phyloP scores from a whole-genome alignment of 2,888 invertebrate genomes.

The Candidula unifasciata region DNA sequence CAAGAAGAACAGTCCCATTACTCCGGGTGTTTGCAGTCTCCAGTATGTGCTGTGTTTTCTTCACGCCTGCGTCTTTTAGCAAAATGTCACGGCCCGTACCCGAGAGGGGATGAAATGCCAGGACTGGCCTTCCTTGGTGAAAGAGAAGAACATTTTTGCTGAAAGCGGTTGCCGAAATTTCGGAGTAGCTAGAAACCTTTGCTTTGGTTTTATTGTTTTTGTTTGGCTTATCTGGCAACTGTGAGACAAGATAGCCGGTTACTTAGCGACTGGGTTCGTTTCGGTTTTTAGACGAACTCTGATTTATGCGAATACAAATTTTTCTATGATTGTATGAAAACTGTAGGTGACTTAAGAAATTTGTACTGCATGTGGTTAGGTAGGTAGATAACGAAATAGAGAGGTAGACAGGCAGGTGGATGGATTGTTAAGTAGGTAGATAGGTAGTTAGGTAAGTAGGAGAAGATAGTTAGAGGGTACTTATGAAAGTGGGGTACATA shows the following conservation, averaged over 20 bases:
- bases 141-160: constrained; percentile 42
- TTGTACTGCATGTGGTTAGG: not conserved
- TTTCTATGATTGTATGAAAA: no score
- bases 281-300: no score
- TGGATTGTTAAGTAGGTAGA: not conserved
- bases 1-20: constrained; percentile 36
- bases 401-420: not conserved
- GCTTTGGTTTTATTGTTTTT: constrained; percentile 18
- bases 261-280: not conserved
- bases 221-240: constrained; percentile 13
- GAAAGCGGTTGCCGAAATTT: constrained; percentile 29
- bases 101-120: constrained; percentile 44
- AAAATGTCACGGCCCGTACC: constrained; percentile 44
- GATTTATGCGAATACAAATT: no score
- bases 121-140: constrained; percentile 35
- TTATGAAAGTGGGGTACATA: not conserved
- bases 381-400: not conserved
- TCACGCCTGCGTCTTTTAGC: constrained; percentile 43
- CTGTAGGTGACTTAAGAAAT: no score
- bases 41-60: constrained; percentile 20
- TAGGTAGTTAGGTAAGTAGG: not conserved
- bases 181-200: constrained; percentile 9
- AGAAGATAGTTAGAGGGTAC: not conserved
- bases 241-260: constrained; percentile 7
- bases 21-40: constrained; percentile 8